Evolutionary conservation across 2,888 invertebrate genomes (phyloP).

Genomic region (Ceraclea dissimilis): DNA sequence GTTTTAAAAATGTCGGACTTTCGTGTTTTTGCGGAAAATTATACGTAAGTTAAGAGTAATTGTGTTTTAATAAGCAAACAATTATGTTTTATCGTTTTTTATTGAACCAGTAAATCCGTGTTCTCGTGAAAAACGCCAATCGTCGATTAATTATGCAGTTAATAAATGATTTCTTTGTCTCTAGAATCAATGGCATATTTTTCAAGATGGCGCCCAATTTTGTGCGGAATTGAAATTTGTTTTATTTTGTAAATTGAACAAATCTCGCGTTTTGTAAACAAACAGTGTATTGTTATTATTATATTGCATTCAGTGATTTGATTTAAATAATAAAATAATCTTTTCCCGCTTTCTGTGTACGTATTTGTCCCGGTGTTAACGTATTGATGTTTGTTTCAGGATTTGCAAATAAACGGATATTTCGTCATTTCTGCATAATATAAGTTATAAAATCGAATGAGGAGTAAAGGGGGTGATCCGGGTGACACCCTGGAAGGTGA

Average conservation of each 20-base stretch:
- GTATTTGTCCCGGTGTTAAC: too few species aligned
- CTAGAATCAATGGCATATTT: slow-evolving; percentile 5
- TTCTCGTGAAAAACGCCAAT: not conserved
- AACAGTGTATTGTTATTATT: too few species aligned
- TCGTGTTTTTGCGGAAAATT: slow-evolving; percentile 15
- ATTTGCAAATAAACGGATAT: too few species aligned
- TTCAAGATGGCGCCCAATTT: slow-evolving; percentile 20
- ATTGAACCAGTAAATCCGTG: not conserved
- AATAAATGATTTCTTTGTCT: slow-evolving; percentile 17
- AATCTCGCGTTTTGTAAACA: not conserved
- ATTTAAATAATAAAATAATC: not conserved
- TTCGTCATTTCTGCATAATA: not conserved
- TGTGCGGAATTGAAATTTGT: slow-evolving; percentile 8
- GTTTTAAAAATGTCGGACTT: slow-evolving; percentile 13
- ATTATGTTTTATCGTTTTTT: not conserved
- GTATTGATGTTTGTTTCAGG: too few species aligned
- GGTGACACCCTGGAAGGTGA: slow-evolving; percentile 20
- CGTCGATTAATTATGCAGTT: not conserved
- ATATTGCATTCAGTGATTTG: not conserved
- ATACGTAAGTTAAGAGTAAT: slow-evolving; percentile 1
- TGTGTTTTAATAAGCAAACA: not conserved
- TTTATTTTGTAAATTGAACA: slow-evolving; percentile 3
- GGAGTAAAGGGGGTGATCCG: slow-evolving; percentile 21
- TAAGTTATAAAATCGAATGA: slow-evolving; percentile 9
- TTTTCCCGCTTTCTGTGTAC: too few species aligned